These are phyloP conservation scores for Ceyx melanurus DNA, from an alignment of 2,113 vertebrate genomes.

Conservation along the genomic window DNA sequence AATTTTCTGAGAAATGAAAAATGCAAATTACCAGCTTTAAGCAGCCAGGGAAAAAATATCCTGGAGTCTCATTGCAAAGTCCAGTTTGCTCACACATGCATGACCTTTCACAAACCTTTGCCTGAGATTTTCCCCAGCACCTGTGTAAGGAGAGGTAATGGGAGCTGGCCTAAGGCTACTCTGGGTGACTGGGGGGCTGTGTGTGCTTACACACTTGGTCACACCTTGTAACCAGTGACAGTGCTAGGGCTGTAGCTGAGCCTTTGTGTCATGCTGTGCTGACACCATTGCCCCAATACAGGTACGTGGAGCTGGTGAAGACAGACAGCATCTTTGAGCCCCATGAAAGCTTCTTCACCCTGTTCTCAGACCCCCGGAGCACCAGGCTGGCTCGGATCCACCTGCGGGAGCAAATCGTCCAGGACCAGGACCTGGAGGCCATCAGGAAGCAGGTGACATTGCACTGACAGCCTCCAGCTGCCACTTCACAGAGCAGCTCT, in stretches of 20 bases:
- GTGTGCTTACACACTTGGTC: fast-evolving
- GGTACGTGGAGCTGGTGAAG: slow-evolving; percentile 94
- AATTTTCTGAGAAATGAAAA: neutral
- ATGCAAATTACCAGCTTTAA: neutral
- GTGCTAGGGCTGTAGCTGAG: neutral
- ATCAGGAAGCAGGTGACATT: slow-evolving; percentile 89
- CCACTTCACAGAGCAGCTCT: fast-evolving
- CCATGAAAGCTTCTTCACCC: slow-evolving; percentile 92
- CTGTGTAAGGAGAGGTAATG: neutral
- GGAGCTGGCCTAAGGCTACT: neutral
- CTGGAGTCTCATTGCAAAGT: neutral
- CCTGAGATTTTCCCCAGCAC: neutral
- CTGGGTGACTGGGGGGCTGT: neutral
- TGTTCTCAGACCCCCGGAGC: slow-evolving; percentile 93
- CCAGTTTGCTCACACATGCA: neutral
- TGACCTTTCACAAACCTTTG: neutral
- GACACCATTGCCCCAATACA: slow-evolving; percentile 44
- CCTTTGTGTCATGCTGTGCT: neutral
- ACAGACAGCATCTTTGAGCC: slow-evolving; percentile 90
- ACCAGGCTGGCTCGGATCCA: slow-evolving; percentile 92
- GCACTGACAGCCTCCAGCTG: neutral
- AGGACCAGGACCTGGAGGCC: slow-evolving; percentile 93
- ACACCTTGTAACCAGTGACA: neutral
- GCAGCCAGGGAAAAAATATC: neutral
- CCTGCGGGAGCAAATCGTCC: slow-evolving; percentile 88